Evolutionary conservation across 1,140 invertebrate genomes (phyloP), one percentile per base, ranked within the genome.

Genomic region (Heliconius hermathena): DNA sequence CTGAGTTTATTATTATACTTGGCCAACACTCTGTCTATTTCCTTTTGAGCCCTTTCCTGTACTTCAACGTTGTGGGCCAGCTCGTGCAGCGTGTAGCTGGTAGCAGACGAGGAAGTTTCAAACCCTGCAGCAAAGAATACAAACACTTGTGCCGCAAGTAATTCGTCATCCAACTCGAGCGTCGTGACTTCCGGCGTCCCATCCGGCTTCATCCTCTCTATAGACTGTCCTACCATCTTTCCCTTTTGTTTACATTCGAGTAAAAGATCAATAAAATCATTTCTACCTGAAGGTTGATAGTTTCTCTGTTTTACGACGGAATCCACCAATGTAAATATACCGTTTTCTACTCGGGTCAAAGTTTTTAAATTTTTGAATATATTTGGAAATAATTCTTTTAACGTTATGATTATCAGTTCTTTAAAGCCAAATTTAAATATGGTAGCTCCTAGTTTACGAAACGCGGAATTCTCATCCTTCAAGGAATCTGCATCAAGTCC

Each of bases 401-500:
- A 76, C 0, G 84, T 29, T 8, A 71, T 73, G 6, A 81, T 8
- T 0, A 89, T 18, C 18, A 78, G 36, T 18, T 85, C 80, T 54
- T 71, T 80, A 2, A 76, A 0, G 20, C 54, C 71, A 8, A 84
- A 13, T 18, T 78, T 41, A 73, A 94, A 90, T 76, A 91, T 89
- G 76, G 89, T 84, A 18, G 80, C 76, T 8, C 90, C 84, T 18
- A 92, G 74, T 82, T 86, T 84, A 29, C 86, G 80, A 76, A 90
- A 90, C 2, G 83, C 79, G 8, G 87, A 86, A 26, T 89, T 80
- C 29, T 86, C 84, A 3, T 90, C 84, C 26, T 79, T 76, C 16
- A 90, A 88, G 11, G 86, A 88, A 74, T 89, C 86, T 2, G 83
- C 74, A 26, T 84, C 84, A 36, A 92, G 85, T 1, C 86, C 90